These are phyloP conservation scores for Euschistus heros DNA, from an alignment of 1,140 invertebrate genomes.

Conservation along the genomic window DNA sequence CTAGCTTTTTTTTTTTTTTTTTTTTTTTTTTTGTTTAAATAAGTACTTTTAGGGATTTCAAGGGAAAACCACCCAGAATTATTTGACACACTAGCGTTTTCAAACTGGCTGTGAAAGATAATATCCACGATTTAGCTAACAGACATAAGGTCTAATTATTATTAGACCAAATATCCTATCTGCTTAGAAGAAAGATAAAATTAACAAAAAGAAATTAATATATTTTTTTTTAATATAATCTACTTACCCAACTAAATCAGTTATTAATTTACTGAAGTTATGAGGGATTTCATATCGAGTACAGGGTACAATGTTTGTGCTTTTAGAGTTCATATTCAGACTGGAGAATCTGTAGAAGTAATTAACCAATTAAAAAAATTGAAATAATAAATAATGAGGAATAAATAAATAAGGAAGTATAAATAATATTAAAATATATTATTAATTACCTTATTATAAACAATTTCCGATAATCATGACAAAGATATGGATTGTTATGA, in stretches of 20 bases:
- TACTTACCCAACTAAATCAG: conserved; percentile 6
- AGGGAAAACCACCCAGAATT: too few species aligned
- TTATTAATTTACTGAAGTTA: neutral
- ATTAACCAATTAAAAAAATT: neutral
- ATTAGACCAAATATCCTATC: neutral
- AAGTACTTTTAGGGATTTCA: too few species aligned
- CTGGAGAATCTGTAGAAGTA: neutral
- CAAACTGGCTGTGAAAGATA: too few species aligned
- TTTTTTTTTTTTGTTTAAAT: too few species aligned
- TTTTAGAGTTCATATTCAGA: neutral
- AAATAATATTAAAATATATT: neutral
- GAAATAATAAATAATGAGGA: neutral
- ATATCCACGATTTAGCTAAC: too few species aligned
- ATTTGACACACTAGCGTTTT: too few species aligned
- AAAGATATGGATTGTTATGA: conserved; percentile 3
- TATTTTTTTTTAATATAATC: neutral
- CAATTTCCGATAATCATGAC: neutral
- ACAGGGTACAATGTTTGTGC: neutral
- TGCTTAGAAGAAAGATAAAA: too few species aligned
- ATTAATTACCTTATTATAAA: conserved; percentile 10
- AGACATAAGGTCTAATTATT: neutral
- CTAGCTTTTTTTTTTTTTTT: too few species aligned
- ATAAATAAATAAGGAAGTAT: neutral
- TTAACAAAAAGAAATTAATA: neutral
- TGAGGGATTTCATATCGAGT: neutral